Conservation (phyloP, 2,888 invertebrate species). For the Chesias legatella region DNA sequence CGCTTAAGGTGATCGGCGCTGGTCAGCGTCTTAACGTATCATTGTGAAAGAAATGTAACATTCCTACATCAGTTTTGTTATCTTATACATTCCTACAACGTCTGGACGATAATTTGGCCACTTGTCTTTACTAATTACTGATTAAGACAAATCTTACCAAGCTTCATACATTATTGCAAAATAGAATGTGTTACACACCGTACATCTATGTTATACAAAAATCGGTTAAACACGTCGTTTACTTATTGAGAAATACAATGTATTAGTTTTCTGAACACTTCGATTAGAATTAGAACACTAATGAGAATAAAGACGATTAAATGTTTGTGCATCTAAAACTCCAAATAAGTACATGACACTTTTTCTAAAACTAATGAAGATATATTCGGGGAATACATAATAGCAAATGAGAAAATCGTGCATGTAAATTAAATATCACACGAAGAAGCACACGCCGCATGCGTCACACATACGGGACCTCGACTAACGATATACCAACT, state of each 20-base stretch:
- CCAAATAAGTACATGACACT: constrained; percentile 9
- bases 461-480: constrained; percentile 21
- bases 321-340: constrained; percentile 19
- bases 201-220: constrained; percentile 19
- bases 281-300: constrained; percentile 17
- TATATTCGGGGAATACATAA: constrained; percentile 15
- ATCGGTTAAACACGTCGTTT: constrained; percentile 19
- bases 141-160: constrained; percentile 47
- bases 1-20: too few species aligned
- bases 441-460: constrained; percentile 48
- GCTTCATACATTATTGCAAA: constrained; percentile 44
- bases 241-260: constrained; percentile 10
- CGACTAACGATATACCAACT: constrained; percentile 35
- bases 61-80: constrained; percentile 22
- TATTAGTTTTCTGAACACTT: constrained; percentile 27
- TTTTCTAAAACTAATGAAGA: constrained; percentile 11
- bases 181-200: constrained; percentile 34
- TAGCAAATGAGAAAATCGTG: constrained; percentile 28
- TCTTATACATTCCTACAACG: constrained; percentile 27
- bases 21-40: too few species aligned
- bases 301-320: constrained; percentile 17
- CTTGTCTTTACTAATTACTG: constrained; percentile 63
- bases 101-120: constrained; percentile 78
- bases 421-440: constrained; percentile 44
- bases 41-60: constrained; percentile 6